Percentiles rank a stretch among this genome's conserved stretches.
These are phyloP conservation scores for Chroicocephalus ridibundus DNA, from an alignment of 2,113 vertebrate species.

Conservation along the genomic window DNA sequence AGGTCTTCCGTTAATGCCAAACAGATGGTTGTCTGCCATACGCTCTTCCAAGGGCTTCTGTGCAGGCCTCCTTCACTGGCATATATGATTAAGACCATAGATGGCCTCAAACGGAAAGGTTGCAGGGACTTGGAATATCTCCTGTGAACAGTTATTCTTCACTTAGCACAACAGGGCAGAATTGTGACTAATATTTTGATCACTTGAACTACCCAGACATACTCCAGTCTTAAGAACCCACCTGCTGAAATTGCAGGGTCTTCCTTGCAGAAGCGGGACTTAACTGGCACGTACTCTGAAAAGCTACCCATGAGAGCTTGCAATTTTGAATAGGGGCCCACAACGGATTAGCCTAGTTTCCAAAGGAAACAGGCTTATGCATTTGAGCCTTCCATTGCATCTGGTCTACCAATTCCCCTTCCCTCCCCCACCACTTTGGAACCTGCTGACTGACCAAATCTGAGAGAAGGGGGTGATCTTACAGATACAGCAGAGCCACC, in stretches of 20 bases:
- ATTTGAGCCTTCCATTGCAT: background rate
- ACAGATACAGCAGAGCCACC: background rate
- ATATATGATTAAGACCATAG: accelerated
- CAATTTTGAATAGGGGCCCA: background rate
- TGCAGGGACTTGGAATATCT: background rate
- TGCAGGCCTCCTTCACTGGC: background rate
- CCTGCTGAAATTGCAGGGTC: background rate
- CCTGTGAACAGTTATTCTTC: background rate
- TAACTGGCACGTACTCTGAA: background rate
- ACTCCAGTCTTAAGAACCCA: background rate
- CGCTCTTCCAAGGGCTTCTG: background rate
- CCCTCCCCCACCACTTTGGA: background rate
- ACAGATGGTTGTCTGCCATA: background rate
- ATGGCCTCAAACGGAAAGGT: background rate
- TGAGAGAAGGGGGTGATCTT: background rate
- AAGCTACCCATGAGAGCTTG: background rate
- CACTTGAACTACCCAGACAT: background rate
- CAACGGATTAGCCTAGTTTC: background rate
- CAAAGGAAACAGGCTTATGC: background rate
- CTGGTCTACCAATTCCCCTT: background rate
- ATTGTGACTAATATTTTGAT: background rate
- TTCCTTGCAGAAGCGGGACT: background rate
- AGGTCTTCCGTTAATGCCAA: background rate
- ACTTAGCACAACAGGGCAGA: background rate
- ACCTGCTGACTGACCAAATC: background rate